Evolutionary conservation across 2,888 invertebrate species (phyloP).

Genomic region (Drosophila limbata): DNA sequence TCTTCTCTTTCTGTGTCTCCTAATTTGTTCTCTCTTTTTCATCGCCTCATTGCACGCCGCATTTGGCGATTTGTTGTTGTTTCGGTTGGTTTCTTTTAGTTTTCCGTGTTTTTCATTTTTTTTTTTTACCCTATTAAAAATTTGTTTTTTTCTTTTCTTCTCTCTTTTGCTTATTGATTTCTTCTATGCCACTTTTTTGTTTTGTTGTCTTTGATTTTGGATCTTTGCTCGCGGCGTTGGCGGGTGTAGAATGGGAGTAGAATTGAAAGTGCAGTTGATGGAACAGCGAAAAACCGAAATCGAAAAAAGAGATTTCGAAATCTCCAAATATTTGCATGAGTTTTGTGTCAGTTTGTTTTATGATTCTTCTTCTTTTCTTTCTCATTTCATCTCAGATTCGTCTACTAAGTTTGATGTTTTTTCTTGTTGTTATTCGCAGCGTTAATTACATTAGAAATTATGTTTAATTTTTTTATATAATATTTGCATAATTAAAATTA

Average conservation of each 20-base stretch:
- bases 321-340: conserved; percentile 53
- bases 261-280: conserved; percentile 47
- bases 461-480: conserved; percentile 54
- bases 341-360: conserved; percentile 43
- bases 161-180: conserved; percentile 40
- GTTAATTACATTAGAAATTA: conserved; percentile 76
- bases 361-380: conserved; percentile 32
- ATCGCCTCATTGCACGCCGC: conserved; percentile 68
- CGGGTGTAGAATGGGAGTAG: conserved; percentile 53
- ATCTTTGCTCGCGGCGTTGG: conserved; percentile 58
- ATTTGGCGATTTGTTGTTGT: conserved; percentile 49
- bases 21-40: conserved; percentile 46
- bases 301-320: conserved; percentile 24
- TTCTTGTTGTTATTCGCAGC: conserved; percentile 63
- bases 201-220: conserved; percentile 35
- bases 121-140: conserved; percentile 70
- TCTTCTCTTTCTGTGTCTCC: conserved; percentile 32
- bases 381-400: conserved; percentile 36
- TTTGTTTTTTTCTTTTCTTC: conserved; percentile 40
- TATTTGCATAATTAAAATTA: conserved; percentile 62
- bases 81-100: conserved; percentile 62
- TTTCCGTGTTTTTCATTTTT: conserved; percentile 41
- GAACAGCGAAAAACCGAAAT: conserved; percentile 34
- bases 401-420: conserved; percentile 50
- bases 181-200: conserved; percentile 37